Evolutionary conservation across 2,797 vertebrate genomes (phyloP), one percentile per base, ranked within the genome.

Genomic region (Pipistrellus pygmaeus): DNA sequence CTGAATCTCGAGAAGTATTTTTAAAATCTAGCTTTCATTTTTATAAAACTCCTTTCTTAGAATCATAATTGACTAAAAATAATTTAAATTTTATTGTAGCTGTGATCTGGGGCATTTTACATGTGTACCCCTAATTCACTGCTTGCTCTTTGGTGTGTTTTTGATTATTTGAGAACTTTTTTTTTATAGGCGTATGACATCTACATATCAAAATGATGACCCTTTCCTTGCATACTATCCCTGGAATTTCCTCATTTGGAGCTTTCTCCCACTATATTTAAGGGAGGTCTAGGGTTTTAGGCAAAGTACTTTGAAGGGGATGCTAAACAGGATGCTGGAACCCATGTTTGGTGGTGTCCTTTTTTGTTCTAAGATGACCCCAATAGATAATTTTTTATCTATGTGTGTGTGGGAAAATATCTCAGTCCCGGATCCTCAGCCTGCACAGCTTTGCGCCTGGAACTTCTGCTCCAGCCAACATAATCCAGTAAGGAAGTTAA

Each of bases 331-430:
- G 71, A 90, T 77, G 41, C 55, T 93, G 75, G 38, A 68, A 76
- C 94, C 85, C 30, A 71, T 90, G 88, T n/a, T 44, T 77, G 9
- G n/a, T 51, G 12, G 32, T 93, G 48, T 78, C 44, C 73, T 35
- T 38, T 92, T 93, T 85, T 95, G 68, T 93, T 90, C n/a, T 93
- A 68, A 94, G 60, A 78, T 92, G 85, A 85, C 48, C 41, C 53
- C 64, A 20, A 20, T 73, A 41, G 27, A 25, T 90, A 91, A 84
- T 77, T 82, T 94, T 72, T 77, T 80, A 8, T 69, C 35, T 92
- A 5, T 55, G 2, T 44, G 25, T 66, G 8, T 5, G 38, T 32
- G 55, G 41, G 6, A 15, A 69, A 85, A 46, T 8, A 64, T 60
- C 46, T 97, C 75, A 89, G 48, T 41, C 53, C 48, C 77, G 44